Evolutionary conservation across 2,888 invertebrate species (phyloP), one percentile per base, ranked within the genome.

Genomic region (Aspidiotus rigidus): DNA sequence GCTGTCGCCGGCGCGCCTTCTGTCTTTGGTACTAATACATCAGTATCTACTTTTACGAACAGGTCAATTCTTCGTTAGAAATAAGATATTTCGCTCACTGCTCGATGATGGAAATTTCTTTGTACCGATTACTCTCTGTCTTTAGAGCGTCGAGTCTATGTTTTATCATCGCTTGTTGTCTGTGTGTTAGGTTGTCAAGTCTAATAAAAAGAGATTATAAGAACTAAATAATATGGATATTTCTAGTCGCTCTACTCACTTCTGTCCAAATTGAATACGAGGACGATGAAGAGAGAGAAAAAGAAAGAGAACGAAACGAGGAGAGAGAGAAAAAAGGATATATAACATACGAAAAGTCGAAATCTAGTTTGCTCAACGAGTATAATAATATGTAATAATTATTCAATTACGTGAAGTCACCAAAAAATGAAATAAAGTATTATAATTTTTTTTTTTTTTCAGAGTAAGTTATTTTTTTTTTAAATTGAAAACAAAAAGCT

Each of bases 21-120:
- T 9, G 59, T 5, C 8, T 59, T 59, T 39, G 28, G 8, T 59
- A 59, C 28, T 28, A 17, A 59, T 28, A 59, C 39, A 55, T 17
- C 9, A 55, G 17, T 55, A 53, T n/a, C n/a, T 53, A 55, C 39
- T 59, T 59, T 59, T 59, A 59, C 59, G 39, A 28, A 59, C 17
- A 39, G 67, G 49, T 67, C 67, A 59, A 67, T 16, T 60, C 49
- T 60, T 67, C 59, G 59, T 67, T 66, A 66, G 67, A 67, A 67
- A 67, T 67, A 67, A 67, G 67, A 67, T 67, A 67, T 60, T 67
- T 59, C 17, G 67, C 67, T 67, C 49, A 60, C 59, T 67, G 67
- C 67, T 67, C 49, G 67, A 67, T 67, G 67, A 67, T 67, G 67
- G 67, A 67, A 59, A 67, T 60, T 67, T 60, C 60, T 67, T 67